phyloP scores from a whole-genome alignment of 2,888 invertebrate genomes.

The Parthenolecanium corni region DNA sequence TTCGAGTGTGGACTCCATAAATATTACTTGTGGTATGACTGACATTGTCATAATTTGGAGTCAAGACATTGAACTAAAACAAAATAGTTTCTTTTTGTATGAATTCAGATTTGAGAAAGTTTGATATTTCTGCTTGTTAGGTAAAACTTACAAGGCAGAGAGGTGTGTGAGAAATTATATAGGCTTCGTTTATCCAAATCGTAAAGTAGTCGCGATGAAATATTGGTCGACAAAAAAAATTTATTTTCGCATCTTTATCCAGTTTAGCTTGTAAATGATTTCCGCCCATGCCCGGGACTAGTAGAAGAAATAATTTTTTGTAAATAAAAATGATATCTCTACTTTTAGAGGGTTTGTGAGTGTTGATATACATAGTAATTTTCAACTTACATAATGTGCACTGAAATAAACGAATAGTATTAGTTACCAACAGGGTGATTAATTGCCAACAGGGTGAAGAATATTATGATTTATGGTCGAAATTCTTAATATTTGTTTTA shows the following conservation, averaged over 20 bases:
- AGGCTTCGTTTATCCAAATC: slow-evolving; percentile 89
- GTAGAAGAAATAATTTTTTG: not conserved
- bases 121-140: too few relatives aligned
- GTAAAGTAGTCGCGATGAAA: slow-evolving; percentile 73
- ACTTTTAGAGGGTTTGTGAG: too few relatives aligned
- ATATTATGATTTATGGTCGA: too few relatives aligned
- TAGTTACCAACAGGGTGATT: too few relatives aligned
- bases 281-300: slow-evolving; percentile 97
- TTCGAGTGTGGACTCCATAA: slow-evolving; percentile 65
- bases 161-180: slow-evolving; percentile 75
- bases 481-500: too few relatives aligned
- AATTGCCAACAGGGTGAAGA: too few relatives aligned
- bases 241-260: slow-evolving; percentile 66
- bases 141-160: slow-evolving; percentile 68
- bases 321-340: too few relatives aligned
- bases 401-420: too few relatives aligned
- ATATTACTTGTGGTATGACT: slow-evolving; percentile 71
- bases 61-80: slow-evolving; percentile 61
- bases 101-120: too few relatives aligned
- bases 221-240: slow-evolving; percentile 73
- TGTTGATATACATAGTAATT: too few relatives aligned
- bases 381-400: too few relatives aligned
- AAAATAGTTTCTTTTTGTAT: not conserved
- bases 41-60: slow-evolving; percentile 68
- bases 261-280: slow-evolving; percentile 84